Base-by-base conservation (phyloP, 2,113 vertebrate species). In the Argyrosomus japonicus region DNA sequence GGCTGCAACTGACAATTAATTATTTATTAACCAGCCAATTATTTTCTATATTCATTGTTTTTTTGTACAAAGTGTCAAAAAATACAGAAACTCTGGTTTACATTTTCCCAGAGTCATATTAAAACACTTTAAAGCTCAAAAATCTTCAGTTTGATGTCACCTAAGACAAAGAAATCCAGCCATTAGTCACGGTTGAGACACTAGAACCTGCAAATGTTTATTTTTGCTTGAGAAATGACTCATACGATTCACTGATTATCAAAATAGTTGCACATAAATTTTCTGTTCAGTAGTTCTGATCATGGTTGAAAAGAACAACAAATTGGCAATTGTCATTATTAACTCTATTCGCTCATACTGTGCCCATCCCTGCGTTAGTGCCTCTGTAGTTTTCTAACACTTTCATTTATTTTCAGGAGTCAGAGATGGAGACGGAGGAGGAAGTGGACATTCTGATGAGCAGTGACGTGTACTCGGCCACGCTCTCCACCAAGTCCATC, bases 381-480 rank as follows among this genome's bases (percentile, higher is more conserved):
- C 6, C 15, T 60, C 2, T 45, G 19, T 67, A 47, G 25, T 63
- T 36, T 83, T 1, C 29, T 51, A 5, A 43, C 29, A 1, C 45
- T 27, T 18, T 58, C 10, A 13, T 75, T 48, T 64, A 3, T 58
- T 74, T 85, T 27, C 88, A 99, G 98, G 98, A 99, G 91, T 99
- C 98, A 0, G 98, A 99, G 93, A 96, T 98, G 97, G 98, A 99
- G 95, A 99, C 98, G 0, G 98, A 99, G 89, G 98, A 99, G 76
- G 98, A 99, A 83, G 98, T 99, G 85, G 98, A 99, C 93, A 99
- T 99, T 93, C 93, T 99, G 92, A 99, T 99, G 98, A 99, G 98
- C 94, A 99, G 98, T 1, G 98, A 99, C 68, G 97, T 99, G 87
- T 99, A 99, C 94, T 99, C 98, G 0, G 98, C 98, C 89, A 99